Evolutionary conservation across 2,888 invertebrate genomes (phyloP), one percentile per base, ranked within the genome.

Genomic region (Mactromeris polynyma): DNA sequence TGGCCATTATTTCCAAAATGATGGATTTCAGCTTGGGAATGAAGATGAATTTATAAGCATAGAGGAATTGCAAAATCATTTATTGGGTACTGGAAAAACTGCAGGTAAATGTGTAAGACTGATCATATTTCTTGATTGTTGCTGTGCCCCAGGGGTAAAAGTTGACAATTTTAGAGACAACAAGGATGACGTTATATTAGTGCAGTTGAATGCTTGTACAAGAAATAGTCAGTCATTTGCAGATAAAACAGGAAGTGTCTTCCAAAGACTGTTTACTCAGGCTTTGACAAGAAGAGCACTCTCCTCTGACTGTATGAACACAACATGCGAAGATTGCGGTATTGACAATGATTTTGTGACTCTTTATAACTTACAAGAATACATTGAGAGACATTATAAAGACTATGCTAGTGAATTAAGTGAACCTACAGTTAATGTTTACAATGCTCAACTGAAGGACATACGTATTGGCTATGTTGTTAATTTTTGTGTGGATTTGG

Each of bases 401-500:
- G 0, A 2, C 1, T n/a, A 4, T 38, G 14, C 2, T 14, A 58
- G 31, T 11, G 1, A 26, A 14, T 9, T 3, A 36, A 14, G 26
- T 40, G 26, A 64, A 6, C 54, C 58, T 40, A 38, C 40, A 14
- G 19, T 82, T 21, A 38, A 40, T 64, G 2, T 17, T 2, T 26
- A 38, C 2, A 64, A 58, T 64, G 82, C 6, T 64, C 14, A 21
- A 11, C 0, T 0, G 0, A n/a, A 54, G 2, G 82, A 82, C 36
- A 26, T n/a, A n/a, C 58, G n/a, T 1, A 82, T 82, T 54, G 82
- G 82, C 6, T 82, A 82, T 82, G 82, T 40, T 64, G 26, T 82
- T 6, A 82, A 82, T 58, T 82, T 64, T 17, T 36, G 17, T 38
- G 82, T 38, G 14, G 82, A 82, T 82, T 36, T 82, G 36, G 7